Evolutionary conservation across 1,140 invertebrate genomes (phyloP).

Genomic region (Riptortus pedestris): DNA sequence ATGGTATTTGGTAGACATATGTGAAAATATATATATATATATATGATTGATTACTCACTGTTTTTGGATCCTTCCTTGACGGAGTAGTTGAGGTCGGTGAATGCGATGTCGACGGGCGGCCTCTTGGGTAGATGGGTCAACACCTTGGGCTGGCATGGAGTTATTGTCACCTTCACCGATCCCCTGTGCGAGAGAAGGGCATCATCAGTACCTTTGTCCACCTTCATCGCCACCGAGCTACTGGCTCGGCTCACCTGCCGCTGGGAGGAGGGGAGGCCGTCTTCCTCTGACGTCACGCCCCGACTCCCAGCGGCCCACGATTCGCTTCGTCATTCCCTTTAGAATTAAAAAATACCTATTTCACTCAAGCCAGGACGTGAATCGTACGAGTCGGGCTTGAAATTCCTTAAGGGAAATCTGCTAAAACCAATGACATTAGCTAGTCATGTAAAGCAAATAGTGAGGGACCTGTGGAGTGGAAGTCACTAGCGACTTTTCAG

Average conservation of each 20-base stretch:
- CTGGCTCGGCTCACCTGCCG: not conserved
- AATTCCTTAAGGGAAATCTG: too few species aligned
- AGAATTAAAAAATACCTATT: too few species aligned
- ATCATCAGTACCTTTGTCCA: slow-evolving; percentile 15
- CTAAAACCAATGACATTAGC: too few species aligned
- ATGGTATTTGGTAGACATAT: too few species aligned
- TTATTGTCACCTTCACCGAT: slow-evolving; percentile 34
- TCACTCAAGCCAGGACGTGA: too few species aligned
- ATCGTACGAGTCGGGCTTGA: too few species aligned
- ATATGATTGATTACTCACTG: slow-evolving; percentile 49
- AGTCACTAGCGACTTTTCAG: too few species aligned
- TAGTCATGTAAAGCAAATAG: too few species aligned
- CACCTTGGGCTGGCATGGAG: slow-evolving; percentile 50
- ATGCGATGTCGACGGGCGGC: slow-evolving; percentile 77
- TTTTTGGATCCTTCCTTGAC: slow-evolving; percentile 69
- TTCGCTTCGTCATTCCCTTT: too few species aligned
- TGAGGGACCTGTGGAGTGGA: too few species aligned
- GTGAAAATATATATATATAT: slow-evolving; percentile 18
- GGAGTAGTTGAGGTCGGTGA: slow-evolving; percentile 70
- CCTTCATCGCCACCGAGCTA: slow-evolving; percentile 1
- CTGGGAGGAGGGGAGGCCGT: not conserved
- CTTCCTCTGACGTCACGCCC: not conserved
- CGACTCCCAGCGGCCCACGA: not conserved
- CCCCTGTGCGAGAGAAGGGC: slow-evolving; percentile 24
- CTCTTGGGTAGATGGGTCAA: slow-evolving; percentile 72